phyloP scores from a whole-genome alignment of 92 coral and sea anemone genomes.

The Palythoa heliodiscus region DNA sequence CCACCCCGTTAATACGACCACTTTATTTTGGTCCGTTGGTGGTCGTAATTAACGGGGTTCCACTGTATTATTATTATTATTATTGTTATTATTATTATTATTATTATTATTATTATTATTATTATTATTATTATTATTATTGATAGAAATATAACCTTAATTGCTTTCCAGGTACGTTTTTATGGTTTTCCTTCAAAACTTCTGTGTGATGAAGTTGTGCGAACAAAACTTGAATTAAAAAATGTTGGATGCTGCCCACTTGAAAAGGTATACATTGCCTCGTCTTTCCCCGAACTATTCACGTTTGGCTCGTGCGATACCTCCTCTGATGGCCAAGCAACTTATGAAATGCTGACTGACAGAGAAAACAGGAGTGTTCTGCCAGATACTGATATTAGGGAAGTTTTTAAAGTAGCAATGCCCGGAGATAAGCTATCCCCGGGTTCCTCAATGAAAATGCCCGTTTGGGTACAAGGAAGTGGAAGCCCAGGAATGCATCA shows the following conservation, averaged over 20 bases:
- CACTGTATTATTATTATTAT: too few relatives aligned
- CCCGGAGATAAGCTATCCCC: slow-evolving; percentile 75
- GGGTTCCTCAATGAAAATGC: slow-evolving; percentile 70
- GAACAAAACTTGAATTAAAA: slow-evolving; percentile 70
- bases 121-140: too few relatives aligned
- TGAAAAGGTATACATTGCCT: slow-evolving; percentile 67
- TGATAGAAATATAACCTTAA: background rate
- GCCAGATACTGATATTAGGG: slow-evolving; percentile 51
- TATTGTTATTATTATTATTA: too few relatives aligned
- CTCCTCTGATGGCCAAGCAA: slow-evolving; percentile 25
- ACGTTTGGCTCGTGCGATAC: slow-evolving; percentile 55
- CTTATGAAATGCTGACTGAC: background rate
- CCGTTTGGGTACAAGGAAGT: slow-evolving; percentile 94
- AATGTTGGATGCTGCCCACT: slow-evolving; percentile 77
- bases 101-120: too few relatives aligned
- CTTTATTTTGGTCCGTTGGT: too few relatives aligned
- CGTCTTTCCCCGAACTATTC: slow-evolving; percentile 74
- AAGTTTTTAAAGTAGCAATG: slow-evolving; percentile 80
- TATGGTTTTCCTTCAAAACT: slow-evolving; percentile 55
- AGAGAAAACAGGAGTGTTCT: slow-evolving; percentile 15
- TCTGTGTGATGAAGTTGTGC: slow-evolving; percentile 75
- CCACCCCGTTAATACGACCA: too few relatives aligned
- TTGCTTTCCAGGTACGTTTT: slow-evolving; percentile 71
- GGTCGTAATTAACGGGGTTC: too few relatives aligned
- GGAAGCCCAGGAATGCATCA: slow-evolving; percentile 53